Base-by-base conservation (phyloP, 2,888 invertebrate genomes). In the Hetaerina titia region DNA sequence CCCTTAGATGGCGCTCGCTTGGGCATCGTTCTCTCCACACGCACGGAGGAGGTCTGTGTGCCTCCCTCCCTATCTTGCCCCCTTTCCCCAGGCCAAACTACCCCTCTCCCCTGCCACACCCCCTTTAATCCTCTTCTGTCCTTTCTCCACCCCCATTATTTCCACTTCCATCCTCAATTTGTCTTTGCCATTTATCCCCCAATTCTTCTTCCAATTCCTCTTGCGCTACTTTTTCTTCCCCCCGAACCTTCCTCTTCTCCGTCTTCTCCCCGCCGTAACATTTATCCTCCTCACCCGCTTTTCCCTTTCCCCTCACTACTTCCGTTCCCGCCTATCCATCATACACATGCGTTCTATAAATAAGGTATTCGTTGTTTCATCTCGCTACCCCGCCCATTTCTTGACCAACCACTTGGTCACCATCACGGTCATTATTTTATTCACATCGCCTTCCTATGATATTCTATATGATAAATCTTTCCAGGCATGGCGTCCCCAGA, bases 161-260 rank as follows among this genome's bases (percentile, higher is more conserved):
- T 58, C 58, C 89, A 58, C 89, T 89, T 58, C 58, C 89, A 58
- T 58, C 58, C 89, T 56, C 89, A 58, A 89, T 89, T 89, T 89
- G 57, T 89, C 89, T n/a, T 56, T 89, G 11, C 57, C 58, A 57
- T 7, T 57, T 57, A 22, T 58, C 89, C 58, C 57, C 56, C 89
- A 58, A 81, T 81, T 45, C 89, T 56, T 89, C 89, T 57, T 56
- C 15, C 56, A 5, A 19, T 88, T 31, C 88, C 56, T 19, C 45
- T 88, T 88, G 19, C 69, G 69, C 69, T 5, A 19, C 56, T 22
- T 69, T 57, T n/a, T 57, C 89, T 89, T 17, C 58, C 58, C 19
- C n/a, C 15, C 31, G 19, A 57, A 56, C 19, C n/a, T 89, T 56
- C 56, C 31, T n/a, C 45, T n/a, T 15, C 58, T 56, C 31, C 57